Evolutionary conservation across 35 echinoderm and acorn worm genomes (phyloP).

Genomic region (Anneissia japonica): DNA sequence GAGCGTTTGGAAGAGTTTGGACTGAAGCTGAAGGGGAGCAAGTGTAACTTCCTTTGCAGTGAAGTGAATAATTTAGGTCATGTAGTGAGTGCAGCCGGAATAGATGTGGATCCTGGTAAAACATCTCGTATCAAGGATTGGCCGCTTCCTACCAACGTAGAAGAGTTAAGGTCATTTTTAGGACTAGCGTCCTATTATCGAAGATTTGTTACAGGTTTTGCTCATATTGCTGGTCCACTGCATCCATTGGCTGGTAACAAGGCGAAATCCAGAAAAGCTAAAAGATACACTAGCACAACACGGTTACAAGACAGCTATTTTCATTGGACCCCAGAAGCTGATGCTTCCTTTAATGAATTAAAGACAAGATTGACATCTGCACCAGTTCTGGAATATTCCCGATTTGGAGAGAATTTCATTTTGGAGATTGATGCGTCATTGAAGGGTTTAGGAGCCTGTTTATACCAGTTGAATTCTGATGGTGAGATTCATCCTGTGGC

Average conservation of each 20-base stretch:
- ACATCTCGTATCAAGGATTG: not conserved
- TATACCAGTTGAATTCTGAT: slow-evolving; percentile 20
- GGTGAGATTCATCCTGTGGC: slow-evolving; percentile 26
- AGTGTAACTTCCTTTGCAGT: not conserved
- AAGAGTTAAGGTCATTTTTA: not conserved
- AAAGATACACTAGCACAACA: not conserved
- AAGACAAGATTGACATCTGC: not conserved
- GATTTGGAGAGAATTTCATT: not conserved
- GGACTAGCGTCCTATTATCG: not conserved
- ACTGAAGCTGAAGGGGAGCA: not conserved
- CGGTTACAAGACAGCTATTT: not conserved
- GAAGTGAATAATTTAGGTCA: too few relatives aligned
- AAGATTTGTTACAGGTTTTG: too few relatives aligned
- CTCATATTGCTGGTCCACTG: too few relatives aligned
- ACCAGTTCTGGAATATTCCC: not conserved
- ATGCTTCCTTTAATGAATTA: not conserved
- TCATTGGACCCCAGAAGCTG: not conserved
- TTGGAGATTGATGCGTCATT: not conserved
- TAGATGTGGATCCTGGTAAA: not conserved
- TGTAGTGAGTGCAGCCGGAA: not conserved
- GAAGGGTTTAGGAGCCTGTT: not conserved
- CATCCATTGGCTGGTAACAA: too few relatives aligned
- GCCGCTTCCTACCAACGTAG: not conserved
- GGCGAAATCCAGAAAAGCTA: not conserved
- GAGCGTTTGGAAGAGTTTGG: not conserved